Conservation (phyloP, 2,113 vertebrate genomes). For the Platycercus adscitus region DNA sequence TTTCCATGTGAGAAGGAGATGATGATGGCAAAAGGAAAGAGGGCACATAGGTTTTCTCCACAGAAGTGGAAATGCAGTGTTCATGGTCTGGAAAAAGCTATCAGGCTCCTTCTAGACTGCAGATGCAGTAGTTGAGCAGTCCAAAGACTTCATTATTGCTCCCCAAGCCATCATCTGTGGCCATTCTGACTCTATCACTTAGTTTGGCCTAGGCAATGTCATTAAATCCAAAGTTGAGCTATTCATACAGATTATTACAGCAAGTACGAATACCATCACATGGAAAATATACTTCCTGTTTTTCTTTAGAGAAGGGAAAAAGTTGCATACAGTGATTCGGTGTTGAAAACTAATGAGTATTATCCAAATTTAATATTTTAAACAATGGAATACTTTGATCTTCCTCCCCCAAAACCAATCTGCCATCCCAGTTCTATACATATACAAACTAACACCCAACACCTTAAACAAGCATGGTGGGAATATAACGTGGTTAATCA, state of each 20-base stretch:
- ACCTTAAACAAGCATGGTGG: not conserved
- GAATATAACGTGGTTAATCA: not conserved
- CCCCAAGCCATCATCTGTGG: not conserved
- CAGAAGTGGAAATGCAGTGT: not conserved
- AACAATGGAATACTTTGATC: not conserved
- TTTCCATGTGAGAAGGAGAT: not conserved
- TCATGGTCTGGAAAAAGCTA: not conserved
- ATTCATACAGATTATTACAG: rapidly evolving
- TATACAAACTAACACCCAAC: not conserved
- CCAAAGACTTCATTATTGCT: not conserved
- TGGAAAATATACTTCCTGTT: not conserved
- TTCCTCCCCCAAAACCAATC: not conserved
- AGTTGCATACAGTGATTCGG: not conserved
- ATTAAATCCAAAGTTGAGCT: not conserved
- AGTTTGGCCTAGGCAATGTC: not conserved
- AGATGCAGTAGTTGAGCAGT: not conserved
- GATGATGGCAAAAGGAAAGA: not conserved
- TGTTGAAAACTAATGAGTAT: not conserved
- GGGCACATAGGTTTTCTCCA: rapidly evolving
- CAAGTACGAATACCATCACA: not conserved
- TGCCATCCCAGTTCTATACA: not conserved
- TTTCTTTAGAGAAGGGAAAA: not conserved
- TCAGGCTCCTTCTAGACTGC: not conserved
- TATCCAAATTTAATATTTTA: not conserved
- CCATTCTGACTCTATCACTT: not conserved